Base-by-base conservation (phyloP, 2,797 vertebrate species). In the Trachurus trachurus region DNA sequence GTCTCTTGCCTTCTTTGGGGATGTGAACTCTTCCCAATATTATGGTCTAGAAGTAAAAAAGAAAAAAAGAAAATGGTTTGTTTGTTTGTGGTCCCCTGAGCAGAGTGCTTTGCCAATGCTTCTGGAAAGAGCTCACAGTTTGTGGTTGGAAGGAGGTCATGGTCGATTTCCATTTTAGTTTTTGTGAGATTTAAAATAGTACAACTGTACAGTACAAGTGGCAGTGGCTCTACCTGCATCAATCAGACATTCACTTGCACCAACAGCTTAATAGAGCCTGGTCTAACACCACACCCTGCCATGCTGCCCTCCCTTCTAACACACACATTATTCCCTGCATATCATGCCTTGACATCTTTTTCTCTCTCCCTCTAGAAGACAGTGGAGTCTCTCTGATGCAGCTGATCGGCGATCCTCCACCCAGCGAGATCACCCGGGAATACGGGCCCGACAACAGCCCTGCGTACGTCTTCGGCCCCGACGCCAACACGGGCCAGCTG, bases 381-480 rank as follows among this genome's bases (percentile, higher is more conserved):
- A 96, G 85, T 34, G 96, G 96, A 42, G 95, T 99, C 82, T 95
- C 96, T 21, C 95, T 99, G 15, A 93, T 95, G 78, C 96, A 98
- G 87, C 94, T 99, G 77, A 97, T 99, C 0, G 97, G 98, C 49
- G 96, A 98, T 56, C 97, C 97, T 1, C 96, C 93, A 0, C 96
- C 98, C 0, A 89, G 75, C 26, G 95, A 96, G 37, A 94, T 99
- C 85, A 79, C 86, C 15, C 94, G 85, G 72, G 88, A 95, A 5
- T 92, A 93, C 0, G 96, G 95, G n/a, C 94, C 96, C 0, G 96
- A 97, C 65, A 94, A 92, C 66, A 95, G 74, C 37, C 94, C 94
- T 0, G 93, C 93, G 54, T 99, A 97, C 0, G 85, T 96, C 73
- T 98, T 99, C 0, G 96, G 96, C 1, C 92, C 93, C 0, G 93